Conservation (phyloP, 2,888 invertebrate species). For the Pandemis corylana region DNA sequence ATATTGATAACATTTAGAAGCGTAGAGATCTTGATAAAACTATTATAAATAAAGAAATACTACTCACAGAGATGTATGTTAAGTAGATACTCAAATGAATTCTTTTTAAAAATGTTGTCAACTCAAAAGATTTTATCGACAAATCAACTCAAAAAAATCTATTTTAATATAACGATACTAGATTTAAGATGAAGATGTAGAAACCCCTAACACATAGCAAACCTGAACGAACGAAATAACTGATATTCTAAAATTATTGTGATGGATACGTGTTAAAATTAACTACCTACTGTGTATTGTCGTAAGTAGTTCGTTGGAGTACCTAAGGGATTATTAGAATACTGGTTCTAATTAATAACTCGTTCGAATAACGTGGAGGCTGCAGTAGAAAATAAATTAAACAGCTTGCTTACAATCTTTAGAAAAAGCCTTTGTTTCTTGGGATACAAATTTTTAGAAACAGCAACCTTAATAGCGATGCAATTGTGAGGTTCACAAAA, state of each 20-base stretch:
- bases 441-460: not conserved
- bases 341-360: slow-evolving; percentile 18
- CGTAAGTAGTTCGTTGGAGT: slow-evolving; percentile 42
- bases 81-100: slow-evolving; percentile 50
- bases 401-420: too few relatives aligned
- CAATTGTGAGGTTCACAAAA: too few relatives aligned
- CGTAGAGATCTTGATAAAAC: slow-evolving; percentile 33
- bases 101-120: slow-evolving; percentile 67
- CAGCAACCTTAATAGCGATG: too few relatives aligned
- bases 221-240: slow-evolving; percentile 79
- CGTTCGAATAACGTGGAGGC: slow-evolving; percentile 1
- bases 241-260: slow-evolving; percentile 84
- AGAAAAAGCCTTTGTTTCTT: too few relatives aligned
- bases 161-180: slow-evolving; percentile 66
- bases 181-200: slow-evolving; percentile 49
- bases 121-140: slow-evolving; percentile 80
- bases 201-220: slow-evolving; percentile 57
- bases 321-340: slow-evolving; percentile 16
- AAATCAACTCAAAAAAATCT: slow-evolving; percentile 67
- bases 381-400: not conserved
- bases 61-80: slow-evolving; percentile 46
- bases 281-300: slow-evolving; percentile 67
- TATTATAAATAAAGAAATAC: slow-evolving; percentile 50
- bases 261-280: slow-evolving; percentile 81
- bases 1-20: slow-evolving; percentile 33